These are phyloP conservation scores for Leucopsar rothschildi DNA, from an alignment of 2,113 vertebrate genomes.

Conservation along the genomic window DNA sequence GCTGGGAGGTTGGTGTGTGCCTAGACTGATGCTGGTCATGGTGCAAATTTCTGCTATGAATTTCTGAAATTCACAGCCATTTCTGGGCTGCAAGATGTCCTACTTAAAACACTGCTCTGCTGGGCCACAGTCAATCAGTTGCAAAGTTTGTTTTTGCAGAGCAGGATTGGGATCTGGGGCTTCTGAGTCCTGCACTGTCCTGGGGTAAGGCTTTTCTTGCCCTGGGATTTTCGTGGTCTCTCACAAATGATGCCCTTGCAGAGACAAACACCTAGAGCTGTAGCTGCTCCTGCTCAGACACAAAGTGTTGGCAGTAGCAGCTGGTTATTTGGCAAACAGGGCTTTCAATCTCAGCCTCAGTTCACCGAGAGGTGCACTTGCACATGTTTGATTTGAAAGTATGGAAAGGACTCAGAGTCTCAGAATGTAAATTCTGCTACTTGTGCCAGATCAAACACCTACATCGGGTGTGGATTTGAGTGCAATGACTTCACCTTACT, in stretches of 20 bases:
- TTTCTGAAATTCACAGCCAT: not conserved
- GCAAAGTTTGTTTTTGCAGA: not conserved
- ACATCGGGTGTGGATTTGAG: not conserved
- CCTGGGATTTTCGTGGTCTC: accelerated
- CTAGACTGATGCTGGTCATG: not conserved
- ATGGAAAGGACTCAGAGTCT: not conserved
- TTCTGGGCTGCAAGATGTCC: not conserved
- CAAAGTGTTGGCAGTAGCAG: not conserved
- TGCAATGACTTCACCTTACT: not conserved
- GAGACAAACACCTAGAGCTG: not conserved
- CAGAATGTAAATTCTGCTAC: not conserved
- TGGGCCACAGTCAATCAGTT: not conserved
- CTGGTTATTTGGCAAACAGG: not conserved
- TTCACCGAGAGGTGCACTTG: not conserved
- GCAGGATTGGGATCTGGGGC: not conserved
- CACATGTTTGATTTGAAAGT: not conserved
- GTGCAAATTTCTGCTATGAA: too few species aligned
- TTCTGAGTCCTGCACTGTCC: not conserved
- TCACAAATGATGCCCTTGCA: not conserved
- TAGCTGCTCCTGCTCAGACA: not conserved
- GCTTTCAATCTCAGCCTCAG: not conserved
- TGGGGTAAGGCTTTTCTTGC: not conserved
- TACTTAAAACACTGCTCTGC: accelerated
- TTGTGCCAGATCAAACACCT: not conserved
- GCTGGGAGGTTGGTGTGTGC: not conserved